phyloP scores from a whole-genome alignment of 1,140 invertebrate genomes.

The Caenorhabditis brenneri region DNA sequence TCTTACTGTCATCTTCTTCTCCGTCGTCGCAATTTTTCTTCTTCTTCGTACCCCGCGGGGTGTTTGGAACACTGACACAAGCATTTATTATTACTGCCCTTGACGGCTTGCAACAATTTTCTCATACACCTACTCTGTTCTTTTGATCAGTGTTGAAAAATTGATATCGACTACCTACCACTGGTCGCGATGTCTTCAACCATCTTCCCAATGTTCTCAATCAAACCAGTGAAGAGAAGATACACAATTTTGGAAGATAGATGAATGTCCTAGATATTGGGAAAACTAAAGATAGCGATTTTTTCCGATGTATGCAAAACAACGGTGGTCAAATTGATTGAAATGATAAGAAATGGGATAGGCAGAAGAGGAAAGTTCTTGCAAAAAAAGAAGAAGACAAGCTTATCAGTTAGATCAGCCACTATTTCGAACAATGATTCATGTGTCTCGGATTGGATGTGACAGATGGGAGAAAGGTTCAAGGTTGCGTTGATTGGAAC shows the following conservation, averaged over 20 bases:
- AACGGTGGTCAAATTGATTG: not conserved
- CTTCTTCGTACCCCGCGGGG: not conserved
- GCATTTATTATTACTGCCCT: not conserved
- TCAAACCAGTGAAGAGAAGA: not conserved
- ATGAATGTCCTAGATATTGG: not conserved
- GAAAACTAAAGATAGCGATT: conserved; percentile 3
- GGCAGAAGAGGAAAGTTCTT: too few relatives aligned
- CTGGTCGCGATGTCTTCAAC: not conserved
- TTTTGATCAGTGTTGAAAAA: conserved; percentile 17
- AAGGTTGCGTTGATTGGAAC: too few relatives aligned
- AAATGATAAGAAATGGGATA: too few relatives aligned
- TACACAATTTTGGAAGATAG: not conserved
- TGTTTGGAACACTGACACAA: not conserved
- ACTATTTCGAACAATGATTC: too few relatives aligned
- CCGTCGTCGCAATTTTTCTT: not conserved
- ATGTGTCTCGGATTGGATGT: too few relatives aligned
- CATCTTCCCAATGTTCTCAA: not conserved
- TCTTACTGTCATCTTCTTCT: not conserved
- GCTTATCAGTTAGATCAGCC: too few relatives aligned
- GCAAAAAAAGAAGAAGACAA: too few relatives aligned
- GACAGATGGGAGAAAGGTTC: too few relatives aligned
- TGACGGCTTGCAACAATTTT: not conserved
- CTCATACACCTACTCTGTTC: not conserved
- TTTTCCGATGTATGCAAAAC: not conserved
- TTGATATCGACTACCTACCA: not conserved